phyloP scores from a whole-genome alignment of 2,113 vertebrate species.

The Tichodroma muraria region DNA sequence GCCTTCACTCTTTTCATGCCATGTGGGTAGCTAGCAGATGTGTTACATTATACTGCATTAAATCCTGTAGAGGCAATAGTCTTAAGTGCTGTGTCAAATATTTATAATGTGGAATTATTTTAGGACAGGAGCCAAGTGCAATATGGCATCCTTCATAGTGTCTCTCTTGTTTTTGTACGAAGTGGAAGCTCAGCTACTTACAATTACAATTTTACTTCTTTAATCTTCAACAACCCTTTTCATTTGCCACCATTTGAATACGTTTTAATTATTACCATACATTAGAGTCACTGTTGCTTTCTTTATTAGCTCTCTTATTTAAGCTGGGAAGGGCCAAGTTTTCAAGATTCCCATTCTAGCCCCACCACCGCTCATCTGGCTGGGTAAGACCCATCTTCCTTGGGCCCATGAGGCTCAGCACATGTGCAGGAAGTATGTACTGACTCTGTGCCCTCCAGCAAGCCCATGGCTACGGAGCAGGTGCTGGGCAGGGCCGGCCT shows the following conservation, averaged over 20 bases:
- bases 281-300: not conserved
- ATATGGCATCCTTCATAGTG: constrained; percentile 42
- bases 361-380: not conserved
- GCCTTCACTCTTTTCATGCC: not conserved
- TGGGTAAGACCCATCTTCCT: not conserved
- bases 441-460: not conserved
- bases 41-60: constrained; percentile 44
- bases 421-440: accelerated
- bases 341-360: not conserved
- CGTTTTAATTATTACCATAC: not conserved
- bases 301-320: not conserved
- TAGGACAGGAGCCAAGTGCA: constrained; percentile 42
- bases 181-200: constrained; percentile 28
- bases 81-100: constrained; percentile 54
- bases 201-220: not conserved
- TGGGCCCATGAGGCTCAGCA: accelerated
- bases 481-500: not conserved
- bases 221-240: not conserved
- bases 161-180: constrained; percentile 20
- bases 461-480: not conserved
- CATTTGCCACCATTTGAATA: not conserved
- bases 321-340: not conserved
- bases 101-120: constrained; percentile 60
- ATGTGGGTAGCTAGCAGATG: constrained; percentile 54
- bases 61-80: constrained; percentile 54